A percentile compares a stretch with the other conserved stretches of the same genome.
Evolutionary conservation across 2,888 invertebrate species (phyloP).

Genomic region (Horisme vitalbata): DNA sequence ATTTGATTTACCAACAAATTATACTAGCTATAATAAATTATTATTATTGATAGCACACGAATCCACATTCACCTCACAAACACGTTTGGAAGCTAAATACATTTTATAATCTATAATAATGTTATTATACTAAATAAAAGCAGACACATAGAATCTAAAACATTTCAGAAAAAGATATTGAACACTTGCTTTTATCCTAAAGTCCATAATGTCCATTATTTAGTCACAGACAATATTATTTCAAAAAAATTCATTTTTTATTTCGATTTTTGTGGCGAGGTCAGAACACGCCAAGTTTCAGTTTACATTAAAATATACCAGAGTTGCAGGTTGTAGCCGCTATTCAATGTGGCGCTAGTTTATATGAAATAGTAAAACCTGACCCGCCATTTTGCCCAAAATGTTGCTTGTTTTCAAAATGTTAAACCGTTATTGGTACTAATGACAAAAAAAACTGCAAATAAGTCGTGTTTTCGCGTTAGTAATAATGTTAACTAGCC

Average conservation of each 20-base stretch:
- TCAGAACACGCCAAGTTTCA: too few species aligned
- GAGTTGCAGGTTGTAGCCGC: background rate
- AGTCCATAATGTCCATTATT: slow-evolving; percentile 38
- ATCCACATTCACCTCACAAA: slow-evolving; percentile 47
- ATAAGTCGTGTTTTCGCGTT: too few species aligned
- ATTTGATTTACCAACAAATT: slow-evolving; percentile 28
- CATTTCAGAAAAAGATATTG: slow-evolving; percentile 23
- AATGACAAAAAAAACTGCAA: too few species aligned
- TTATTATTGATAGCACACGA: slow-evolving; percentile 54
- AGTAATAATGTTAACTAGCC: too few species aligned
- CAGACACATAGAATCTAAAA: slow-evolving; percentile 29
- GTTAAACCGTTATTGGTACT: too few species aligned
- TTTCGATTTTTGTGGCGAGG: background rate
- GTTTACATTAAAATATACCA: too few species aligned
- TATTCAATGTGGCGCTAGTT: background rate
- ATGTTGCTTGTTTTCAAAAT: background rate
- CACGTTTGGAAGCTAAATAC: slow-evolving; percentile 57
- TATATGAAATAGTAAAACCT: background rate
- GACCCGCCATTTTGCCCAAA: too few species aligned
- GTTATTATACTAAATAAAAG: slow-evolving; percentile 24
- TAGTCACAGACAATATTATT: slow-evolving; percentile 44
- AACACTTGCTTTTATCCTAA: slow-evolving; percentile 32
- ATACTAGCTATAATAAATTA: slow-evolving; percentile 25
- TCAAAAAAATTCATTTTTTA: slow-evolving; percentile 1
- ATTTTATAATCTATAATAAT: slow-evolving; percentile 42